Conservation (phyloP, 2,113 vertebrate species). For the Daphoenositta chrysoptera region DNA sequence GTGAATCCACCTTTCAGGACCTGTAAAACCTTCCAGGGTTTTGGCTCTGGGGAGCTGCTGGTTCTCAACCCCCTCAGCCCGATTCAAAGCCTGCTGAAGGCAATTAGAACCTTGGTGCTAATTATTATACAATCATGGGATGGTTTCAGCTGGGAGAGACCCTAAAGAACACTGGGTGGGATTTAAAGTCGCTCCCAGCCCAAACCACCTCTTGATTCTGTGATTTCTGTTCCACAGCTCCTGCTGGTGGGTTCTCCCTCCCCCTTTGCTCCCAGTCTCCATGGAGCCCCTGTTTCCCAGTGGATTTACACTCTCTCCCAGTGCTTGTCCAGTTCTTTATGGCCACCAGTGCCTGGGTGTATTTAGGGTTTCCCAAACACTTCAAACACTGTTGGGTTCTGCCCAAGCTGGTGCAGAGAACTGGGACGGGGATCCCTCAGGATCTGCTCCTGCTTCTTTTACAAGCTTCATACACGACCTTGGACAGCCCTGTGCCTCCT, state of each 20-base stretch:
- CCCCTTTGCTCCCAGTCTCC: not conserved
- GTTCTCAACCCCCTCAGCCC: not conserved
- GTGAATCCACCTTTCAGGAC: not conserved
- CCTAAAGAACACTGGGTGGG: not conserved
- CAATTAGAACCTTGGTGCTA: not conserved
- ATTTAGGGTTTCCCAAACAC: not conserved
- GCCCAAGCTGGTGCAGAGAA: not conserved
- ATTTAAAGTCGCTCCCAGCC: not conserved
- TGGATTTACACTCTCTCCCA: too few relatives aligned
- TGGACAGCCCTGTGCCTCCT: not conserved
- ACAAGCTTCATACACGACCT: accelerated
- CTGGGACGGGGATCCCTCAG: not conserved
- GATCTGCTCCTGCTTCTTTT: not conserved
- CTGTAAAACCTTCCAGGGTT: not conserved
- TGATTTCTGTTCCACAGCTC: not conserved
- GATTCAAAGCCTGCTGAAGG: not conserved
- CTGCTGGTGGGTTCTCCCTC: not conserved
- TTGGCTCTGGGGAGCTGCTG: not conserved
- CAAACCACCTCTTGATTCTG: not conserved
- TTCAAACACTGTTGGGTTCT: not conserved
- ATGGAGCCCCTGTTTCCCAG: not conserved
- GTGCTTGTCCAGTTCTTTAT: not conserved
- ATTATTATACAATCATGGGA: not conserved
- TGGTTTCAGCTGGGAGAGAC: not conserved
- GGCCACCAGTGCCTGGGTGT: not conserved